phyloP scores from a whole-genome alignment of 2,797 vertebrate genomes.

The Acestrorhynchus altus region DNA sequence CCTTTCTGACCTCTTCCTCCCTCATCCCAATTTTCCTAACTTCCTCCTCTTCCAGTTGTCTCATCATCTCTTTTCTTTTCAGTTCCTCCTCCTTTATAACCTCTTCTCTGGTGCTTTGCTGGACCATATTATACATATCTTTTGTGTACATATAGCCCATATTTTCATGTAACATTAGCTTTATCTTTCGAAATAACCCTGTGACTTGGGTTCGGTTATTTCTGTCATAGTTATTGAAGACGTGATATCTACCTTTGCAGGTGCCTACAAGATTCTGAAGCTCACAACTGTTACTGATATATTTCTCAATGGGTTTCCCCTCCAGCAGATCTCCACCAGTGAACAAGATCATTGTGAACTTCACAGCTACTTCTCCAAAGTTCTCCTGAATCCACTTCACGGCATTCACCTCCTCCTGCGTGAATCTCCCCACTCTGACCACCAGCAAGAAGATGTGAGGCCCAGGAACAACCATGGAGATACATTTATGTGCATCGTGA shows the following conservation, averaged over 20 bases:
- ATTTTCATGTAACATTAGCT: background rate
- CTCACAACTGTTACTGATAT: constrained; percentile 38
- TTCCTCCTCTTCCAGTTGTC: background rate
- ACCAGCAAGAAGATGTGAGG: constrained; percentile 27
- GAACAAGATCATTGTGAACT: constrained; percentile 56
- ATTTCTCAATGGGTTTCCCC: constrained; percentile 12
- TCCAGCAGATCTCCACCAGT: constrained; percentile 45
- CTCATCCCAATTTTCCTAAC: background rate
- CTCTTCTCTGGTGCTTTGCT: constrained; percentile 9
- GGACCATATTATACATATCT: background rate
- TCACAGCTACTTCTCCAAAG: constrained; percentile 53
- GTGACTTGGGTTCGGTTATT: constrained; percentile 20
- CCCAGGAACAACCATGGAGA: background rate
- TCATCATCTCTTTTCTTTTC: background rate
- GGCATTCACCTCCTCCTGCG: constrained; percentile 34
- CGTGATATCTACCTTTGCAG: constrained; percentile 30
- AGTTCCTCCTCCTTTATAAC: background rate
- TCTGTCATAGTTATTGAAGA: constrained; percentile 30
- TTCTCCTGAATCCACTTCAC: constrained; percentile 50
- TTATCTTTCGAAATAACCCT: constrained; percentile 16
- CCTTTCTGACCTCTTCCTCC: background rate
- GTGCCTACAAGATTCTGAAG: constrained; percentile 25
- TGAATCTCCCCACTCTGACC: constrained; percentile 47
- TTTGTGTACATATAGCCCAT: constrained; percentile 18
- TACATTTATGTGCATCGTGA: background rate